Percentiles rank a stretch among this genome's conserved stretches.
These are phyloP conservation scores for Mythimna albipuncta DNA, from an alignment of 2,888 invertebrate genomes.

Conservation along the genomic window DNA sequence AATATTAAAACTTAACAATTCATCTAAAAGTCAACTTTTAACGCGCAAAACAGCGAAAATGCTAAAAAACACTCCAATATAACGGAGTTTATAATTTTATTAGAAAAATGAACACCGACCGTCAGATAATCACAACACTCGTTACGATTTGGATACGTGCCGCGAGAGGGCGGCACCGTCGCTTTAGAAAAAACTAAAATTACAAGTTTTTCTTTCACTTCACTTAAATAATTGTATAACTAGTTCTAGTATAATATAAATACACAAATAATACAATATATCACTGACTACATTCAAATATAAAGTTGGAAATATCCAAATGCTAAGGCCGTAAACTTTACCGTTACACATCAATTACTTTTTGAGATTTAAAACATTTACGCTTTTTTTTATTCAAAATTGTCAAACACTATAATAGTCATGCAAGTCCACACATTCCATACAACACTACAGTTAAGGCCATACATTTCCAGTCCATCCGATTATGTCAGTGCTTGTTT, in stretches of 20 bases:
- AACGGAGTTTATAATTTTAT: slow-evolving; percentile 59
- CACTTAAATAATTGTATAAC: slow-evolving; percentile 9
- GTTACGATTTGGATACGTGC: slow-evolving; percentile 29
- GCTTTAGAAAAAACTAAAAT: slow-evolving; percentile 18
- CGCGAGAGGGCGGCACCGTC: slow-evolving; percentile 58
- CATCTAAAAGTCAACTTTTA: slow-evolving; percentile 56
- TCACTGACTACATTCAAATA: slow-evolving; percentile 53
- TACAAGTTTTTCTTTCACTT: not conserved
- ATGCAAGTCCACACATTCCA: slow-evolving; percentile 51
- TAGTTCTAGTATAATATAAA: slow-evolving; percentile 30
- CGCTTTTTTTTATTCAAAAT: slow-evolving; percentile 8
- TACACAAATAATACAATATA: slow-evolving; percentile 53
- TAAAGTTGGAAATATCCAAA: slow-evolving; percentile 39
- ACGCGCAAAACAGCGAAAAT: slow-evolving; percentile 59
- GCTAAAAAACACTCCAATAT: slow-evolving; percentile 66
- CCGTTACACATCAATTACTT: slow-evolving; percentile 23
- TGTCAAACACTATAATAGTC: slow-evolving; percentile 39
- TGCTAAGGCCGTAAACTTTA: slow-evolving; percentile 8
- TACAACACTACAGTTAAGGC: slow-evolving; percentile 66
- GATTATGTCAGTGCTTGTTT: slow-evolving; percentile 47
- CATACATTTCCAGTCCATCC: slow-evolving; percentile 65
- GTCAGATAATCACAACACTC: slow-evolving; percentile 65
- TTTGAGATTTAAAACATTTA: slow-evolving; percentile 5
- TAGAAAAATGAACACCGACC: slow-evolving; percentile 76
- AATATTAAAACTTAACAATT: slow-evolving; percentile 67